phyloP scores from a whole-genome alignment of 2,113 vertebrate species.

The Arenaria interpres region DNA sequence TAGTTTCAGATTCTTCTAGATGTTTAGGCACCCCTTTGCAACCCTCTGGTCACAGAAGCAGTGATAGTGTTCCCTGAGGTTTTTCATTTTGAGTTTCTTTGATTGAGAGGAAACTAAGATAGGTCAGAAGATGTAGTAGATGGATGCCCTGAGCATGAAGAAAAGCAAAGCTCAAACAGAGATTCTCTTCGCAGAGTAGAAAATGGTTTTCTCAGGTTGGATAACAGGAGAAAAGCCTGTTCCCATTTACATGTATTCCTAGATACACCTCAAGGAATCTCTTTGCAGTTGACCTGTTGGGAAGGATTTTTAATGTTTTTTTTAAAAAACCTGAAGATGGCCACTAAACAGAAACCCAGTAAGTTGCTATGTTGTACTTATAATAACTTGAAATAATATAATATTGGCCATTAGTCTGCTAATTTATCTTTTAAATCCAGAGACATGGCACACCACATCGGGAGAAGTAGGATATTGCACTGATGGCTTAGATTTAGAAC shows the following conservation, averaged over 20 bases:
- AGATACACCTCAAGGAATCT: background rate
- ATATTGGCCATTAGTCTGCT: background rate
- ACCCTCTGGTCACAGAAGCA: background rate
- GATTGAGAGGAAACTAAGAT: background rate
- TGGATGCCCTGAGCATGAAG: background rate
- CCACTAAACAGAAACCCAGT: background rate
- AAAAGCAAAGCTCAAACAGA: background rate
- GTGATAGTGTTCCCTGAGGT: background rate
- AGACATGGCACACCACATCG: background rate
- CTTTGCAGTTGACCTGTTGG: background rate
- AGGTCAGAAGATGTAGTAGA: background rate
- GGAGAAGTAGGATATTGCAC: background rate
- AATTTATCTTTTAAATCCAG: background rate
- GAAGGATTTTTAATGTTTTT: background rate
- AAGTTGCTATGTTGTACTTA: background rate
- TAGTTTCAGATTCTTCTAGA: background rate
- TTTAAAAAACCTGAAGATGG: background rate
- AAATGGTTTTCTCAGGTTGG: background rate
- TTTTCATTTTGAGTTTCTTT: background rate
- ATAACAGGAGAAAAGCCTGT: background rate
- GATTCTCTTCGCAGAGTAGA: background rate
- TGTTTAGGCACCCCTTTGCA: background rate
- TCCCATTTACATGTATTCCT: background rate
- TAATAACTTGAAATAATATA: background rate
- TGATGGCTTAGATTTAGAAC: background rate